These are phyloP conservation scores for Solea solea DNA, from an alignment of 2,113 vertebrate genomes.

Conservation along the genomic window DNA sequence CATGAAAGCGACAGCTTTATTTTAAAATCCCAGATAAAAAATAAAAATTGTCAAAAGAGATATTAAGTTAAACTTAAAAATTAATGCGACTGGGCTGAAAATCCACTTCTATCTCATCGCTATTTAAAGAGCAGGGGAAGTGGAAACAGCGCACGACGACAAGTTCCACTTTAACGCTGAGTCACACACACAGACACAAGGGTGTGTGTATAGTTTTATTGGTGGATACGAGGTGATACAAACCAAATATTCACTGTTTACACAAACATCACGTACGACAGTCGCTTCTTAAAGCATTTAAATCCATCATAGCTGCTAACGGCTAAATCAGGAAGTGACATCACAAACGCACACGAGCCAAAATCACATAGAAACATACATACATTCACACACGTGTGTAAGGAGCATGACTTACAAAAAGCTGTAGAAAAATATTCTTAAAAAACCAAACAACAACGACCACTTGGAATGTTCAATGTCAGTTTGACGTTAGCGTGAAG, in stretches of 20 bases:
- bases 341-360: constrained; percentile 12
- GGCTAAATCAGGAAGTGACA: constrained; percentile 46
- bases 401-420: constrained; percentile 64
- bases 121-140: constrained; percentile 46
- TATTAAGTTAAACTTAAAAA: too few species aligned
- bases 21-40: too few species aligned
- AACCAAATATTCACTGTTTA: constrained; percentile 50
- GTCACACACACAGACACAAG: constrained; percentile 25
- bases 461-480: constrained; percentile 66
- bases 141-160: constrained; percentile 35
- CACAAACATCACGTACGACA: constrained; percentile 37
- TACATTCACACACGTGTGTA: constrained; percentile 19
- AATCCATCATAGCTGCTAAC: neutral
- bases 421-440: constrained; percentile 74
- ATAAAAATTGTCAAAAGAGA: too few species aligned
- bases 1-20: too few species aligned
- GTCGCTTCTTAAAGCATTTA: neutral
- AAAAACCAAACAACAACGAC: constrained; percentile 58
- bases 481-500: constrained; percentile 15
- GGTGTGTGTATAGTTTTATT: constrained; percentile 58
- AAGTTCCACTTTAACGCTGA: neutral
- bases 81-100: too few species aligned
- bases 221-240: constrained; percentile 49
- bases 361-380: constrained; percentile 18
- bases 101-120: neutral